Evolutionary conservation across 2,888 invertebrate species (phyloP), one percentile per base, ranked within the genome.

Genomic region (Prenolepis imparis): DNA sequence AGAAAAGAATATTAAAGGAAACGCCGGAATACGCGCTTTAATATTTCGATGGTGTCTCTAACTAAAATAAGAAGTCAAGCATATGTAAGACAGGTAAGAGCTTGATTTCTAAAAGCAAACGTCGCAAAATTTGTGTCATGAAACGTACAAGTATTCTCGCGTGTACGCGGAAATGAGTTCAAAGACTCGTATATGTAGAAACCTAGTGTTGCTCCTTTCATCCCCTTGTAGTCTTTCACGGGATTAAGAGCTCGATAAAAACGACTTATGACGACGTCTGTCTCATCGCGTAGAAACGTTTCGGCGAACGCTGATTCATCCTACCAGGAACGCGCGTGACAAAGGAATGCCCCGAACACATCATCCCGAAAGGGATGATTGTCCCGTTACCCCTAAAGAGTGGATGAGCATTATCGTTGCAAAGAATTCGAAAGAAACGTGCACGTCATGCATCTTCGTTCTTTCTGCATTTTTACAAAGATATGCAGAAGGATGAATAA

Each of bases 1-100:
- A 80, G 72, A 41, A 88, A 84, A 82, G 87, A 86, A 90, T 90
- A 90, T 90, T 90, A 89, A 90, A 88, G 84, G 84, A 90, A 88
- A 90, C 80, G 82, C 74, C 82, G 64, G 84, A 75, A 82, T 81
- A 85, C 82, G 81, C 84, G 87, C 81, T 87, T 89, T 90, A 86
- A 85, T 85, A 89, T 90, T 85, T 88, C 88, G 83, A 87, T 59
- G 77, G 57, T 85, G 83, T 83, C 77, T 87, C 67, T 12, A 39
- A 55, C 52, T 39, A n/a, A n/a, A 44, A 48, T 64, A 64, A 28
- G 3, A 28, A 67, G 64, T 74, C 68, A 32, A 70, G 85, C 68
- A 70, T 57, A 83, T 67, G 52, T 70, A 73, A 5, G 55, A 78
- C 8, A 24, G 21, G 55, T 28, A 24, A 28, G 48, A 57, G 63